Base-by-base conservation (phyloP, 2,888 invertebrate genomes). In the Clanis bilineata region DNA sequence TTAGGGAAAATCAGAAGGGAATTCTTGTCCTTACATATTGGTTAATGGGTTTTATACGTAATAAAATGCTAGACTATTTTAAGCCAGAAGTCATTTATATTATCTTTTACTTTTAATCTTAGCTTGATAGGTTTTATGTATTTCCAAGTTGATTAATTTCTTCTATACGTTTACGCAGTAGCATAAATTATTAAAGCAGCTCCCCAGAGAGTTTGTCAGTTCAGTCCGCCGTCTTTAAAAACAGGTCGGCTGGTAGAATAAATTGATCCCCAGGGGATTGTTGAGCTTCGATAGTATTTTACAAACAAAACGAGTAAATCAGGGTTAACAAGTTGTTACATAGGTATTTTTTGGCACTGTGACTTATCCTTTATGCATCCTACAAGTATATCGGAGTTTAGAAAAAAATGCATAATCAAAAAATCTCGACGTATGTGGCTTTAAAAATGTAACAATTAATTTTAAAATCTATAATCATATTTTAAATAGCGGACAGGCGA, bases 181-280 rank as follows among this genome's bases (percentile, higher is more conserved):
- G 28, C 23, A 59, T 82, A 82, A 80, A 81, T 82, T 79, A 80
- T 77, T 80, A 77, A 79, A 74, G 70, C 68, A 69, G 67, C 64
- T 69, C 82, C 77, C 80, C 56, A 64, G 81, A 77, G 81, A 76
- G 74, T 81, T 80, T 74, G 76, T 76, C 80, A 79, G 79, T 77
- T 75, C 78, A 79, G 78, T 77, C 74, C 77, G 73, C 79, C 76
- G 79, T 81, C 80, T 84, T 82, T 82, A 82, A 81, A 80, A 79
- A 79, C 79, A 77, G 77, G 76, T 70, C 76, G 79, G 80, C 74
- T 80, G 80, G 77, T 81, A 78, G 80, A 83, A 81, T 76, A 77
- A 85, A 85, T 83, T 82, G 82, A 76, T 77, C 84, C 80, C 67
- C 68, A 63, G 82, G 77, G 85, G 72, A 76, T 71, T 77, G 77